Conservation (phyloP, 2,797 vertebrate genomes). For the Hydrocynus forskahlii region DNA sequence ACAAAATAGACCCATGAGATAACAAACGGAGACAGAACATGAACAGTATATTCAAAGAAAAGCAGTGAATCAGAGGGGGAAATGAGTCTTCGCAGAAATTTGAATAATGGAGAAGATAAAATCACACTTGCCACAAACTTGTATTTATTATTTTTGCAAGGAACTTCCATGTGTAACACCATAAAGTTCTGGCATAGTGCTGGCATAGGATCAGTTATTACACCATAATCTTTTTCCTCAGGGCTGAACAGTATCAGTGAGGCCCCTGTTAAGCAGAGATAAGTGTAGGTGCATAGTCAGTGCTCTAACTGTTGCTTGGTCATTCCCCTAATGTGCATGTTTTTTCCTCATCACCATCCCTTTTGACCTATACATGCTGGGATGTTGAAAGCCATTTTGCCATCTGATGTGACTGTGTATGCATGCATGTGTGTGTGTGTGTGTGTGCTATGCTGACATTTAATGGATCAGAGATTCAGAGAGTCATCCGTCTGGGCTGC, state of each 20-base stretch:
- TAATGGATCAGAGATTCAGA: constrained; percentile 46
- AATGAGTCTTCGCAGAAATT: background rate
- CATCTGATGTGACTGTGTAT: constrained; percentile 31
- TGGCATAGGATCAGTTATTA: constrained; percentile 22
- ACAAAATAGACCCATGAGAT: background rate
- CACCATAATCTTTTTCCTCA: constrained; percentile 20
- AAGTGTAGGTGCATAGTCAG: constrained; percentile 26
- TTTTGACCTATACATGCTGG: constrained; percentile 26
- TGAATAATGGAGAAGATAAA: background rate
- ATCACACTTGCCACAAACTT: background rate
- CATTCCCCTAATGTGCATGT: constrained; percentile 18
- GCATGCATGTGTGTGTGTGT: background rate
- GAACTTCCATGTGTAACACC: background rate
- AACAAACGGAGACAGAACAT: background rate
- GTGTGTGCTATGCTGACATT: constrained; percentile 47
- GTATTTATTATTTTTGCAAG: background rate
- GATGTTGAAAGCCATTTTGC: constrained; percentile 37
- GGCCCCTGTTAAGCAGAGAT: constrained; percentile 44
- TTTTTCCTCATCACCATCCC: constrained; percentile 12
- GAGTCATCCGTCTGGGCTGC: constrained; percentile 28
- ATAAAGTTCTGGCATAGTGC: background rate
- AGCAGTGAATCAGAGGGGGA: too few species aligned
- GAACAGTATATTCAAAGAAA: background rate
- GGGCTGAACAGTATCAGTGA: constrained; percentile 27
- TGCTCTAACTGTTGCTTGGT: constrained; percentile 47